Evolutionary conservation across 2,113 vertebrate genomes (phyloP).

Genomic region (Turnix velox): DNA sequence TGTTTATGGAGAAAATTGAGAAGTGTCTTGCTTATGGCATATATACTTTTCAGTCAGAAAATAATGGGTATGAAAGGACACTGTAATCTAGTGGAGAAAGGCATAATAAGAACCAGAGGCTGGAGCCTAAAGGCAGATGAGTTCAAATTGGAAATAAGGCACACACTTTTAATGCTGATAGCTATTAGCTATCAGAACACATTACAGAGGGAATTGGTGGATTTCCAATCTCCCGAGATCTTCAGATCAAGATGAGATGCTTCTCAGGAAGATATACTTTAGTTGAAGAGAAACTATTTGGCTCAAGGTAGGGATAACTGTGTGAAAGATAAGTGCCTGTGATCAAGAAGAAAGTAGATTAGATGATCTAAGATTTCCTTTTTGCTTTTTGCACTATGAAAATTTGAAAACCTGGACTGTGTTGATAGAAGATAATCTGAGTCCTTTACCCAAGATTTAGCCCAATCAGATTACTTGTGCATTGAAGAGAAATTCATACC

Average conservation of each 20-base stretch:
- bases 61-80: constrained; percentile 49
- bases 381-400: constrained; percentile 10
- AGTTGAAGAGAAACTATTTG: constrained; percentile 37
- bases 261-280: constrained; percentile 37
- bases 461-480: neutral
- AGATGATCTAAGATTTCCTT: constrained; percentile 15
- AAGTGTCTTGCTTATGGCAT: constrained; percentile 38
- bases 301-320: constrained; percentile 31
- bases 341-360: constrained; percentile 51
- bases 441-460: constrained; percentile 9
- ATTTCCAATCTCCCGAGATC: constrained; percentile 60
- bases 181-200: constrained; percentile 59
- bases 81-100: constrained; percentile 57
- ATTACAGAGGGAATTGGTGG: constrained; percentile 44
- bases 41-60: constrained; percentile 57
- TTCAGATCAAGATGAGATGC: constrained; percentile 57
- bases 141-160: constrained; percentile 64
- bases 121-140: constrained; percentile 55
- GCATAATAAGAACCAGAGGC: constrained; percentile 46
- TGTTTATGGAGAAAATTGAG: constrained; percentile 52
- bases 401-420: neutral
- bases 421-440: constrained; percentile 6
- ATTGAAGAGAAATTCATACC: constrained; percentile 5
- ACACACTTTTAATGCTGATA: constrained; percentile 52
- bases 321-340: constrained; percentile 39